A percentile compares a stretch with the other conserved stretches of the same genome.
Conservation (phyloP, 1,140 invertebrate species). For the Drosophila lacteicornis region DNA sequence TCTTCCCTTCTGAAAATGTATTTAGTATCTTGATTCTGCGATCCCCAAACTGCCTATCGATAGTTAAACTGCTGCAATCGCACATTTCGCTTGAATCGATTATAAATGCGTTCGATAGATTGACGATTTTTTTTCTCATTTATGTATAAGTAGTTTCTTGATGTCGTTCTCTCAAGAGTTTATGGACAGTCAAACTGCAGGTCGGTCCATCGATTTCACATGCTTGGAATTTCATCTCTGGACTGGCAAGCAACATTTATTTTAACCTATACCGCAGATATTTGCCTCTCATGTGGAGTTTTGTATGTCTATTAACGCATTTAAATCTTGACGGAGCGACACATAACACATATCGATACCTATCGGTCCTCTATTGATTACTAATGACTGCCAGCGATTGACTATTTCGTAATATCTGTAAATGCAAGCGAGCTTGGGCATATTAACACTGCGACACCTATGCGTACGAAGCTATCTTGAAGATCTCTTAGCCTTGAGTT, state of each 20-base stretch:
- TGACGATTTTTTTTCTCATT: constrained; percentile 1
- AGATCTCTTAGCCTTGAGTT: constrained; percentile 10
- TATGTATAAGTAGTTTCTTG: neutral
- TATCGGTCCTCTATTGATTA: neutral
- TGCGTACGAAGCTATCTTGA: constrained; percentile 5
- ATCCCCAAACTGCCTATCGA: neutral
- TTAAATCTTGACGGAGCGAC: neutral
- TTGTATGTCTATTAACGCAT: constrained; percentile 2
- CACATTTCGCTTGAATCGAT: neutral
- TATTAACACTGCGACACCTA: constrained; percentile 4
- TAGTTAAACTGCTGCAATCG: neutral
- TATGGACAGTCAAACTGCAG: constrained; percentile 11
- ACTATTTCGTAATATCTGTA: too few species aligned
- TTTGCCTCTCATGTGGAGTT: neutral
- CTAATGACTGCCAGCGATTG: neutral
- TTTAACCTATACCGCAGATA: constrained; percentile 1
- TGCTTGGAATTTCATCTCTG: neutral
- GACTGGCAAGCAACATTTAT: neutral
- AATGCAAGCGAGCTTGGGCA: neutral
- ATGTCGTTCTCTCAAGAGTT: neutral
- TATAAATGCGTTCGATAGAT: constrained; percentile 11
- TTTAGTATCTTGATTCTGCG: neutral
- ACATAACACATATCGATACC: neutral
- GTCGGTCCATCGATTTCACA: neutral
- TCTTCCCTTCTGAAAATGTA: neutral